A percentile compares a stretch with the other conserved stretches of the same genome.
These are phyloP conservation scores for Parasteatoda tepidariorum DNA, from an alignment of 1,140 invertebrate genomes.

Conservation along the genomic window DNA sequence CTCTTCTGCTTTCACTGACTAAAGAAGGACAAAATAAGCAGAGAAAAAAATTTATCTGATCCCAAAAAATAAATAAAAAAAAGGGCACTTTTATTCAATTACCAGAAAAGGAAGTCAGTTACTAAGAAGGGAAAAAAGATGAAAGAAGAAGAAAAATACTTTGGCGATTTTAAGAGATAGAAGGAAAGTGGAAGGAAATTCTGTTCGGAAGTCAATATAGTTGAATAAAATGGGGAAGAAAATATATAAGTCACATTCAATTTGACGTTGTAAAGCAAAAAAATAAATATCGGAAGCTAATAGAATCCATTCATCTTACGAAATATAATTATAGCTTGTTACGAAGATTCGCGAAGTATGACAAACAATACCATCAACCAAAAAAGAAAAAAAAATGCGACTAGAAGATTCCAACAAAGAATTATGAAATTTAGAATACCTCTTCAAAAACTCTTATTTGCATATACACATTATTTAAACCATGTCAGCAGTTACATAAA, in stretches of 20 bases:
- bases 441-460: too few species aligned
- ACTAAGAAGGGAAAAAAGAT: background rate
- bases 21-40: background rate
- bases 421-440: too few species aligned
- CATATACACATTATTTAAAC: too few species aligned
- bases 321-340: background rate
- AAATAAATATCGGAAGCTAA: background rate
- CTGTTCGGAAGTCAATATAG: background rate
- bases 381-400: too few species aligned
- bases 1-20: background rate
- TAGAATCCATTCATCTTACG: background rate
- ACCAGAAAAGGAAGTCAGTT: background rate
- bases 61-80: background rate
- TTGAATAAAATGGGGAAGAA: background rate
- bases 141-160: background rate
- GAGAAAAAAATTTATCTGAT: background rate
- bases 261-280: background rate
- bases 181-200: background rate
- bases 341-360: too few species aligned
- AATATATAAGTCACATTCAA: background rate
- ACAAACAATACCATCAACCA: too few species aligned
- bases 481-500: too few species aligned
- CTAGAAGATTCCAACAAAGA: too few species aligned
- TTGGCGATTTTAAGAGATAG: background rate
- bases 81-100: background rate